Base-by-base conservation (phyloP, 1,140 invertebrate species). In the Apis cerana region DNA sequence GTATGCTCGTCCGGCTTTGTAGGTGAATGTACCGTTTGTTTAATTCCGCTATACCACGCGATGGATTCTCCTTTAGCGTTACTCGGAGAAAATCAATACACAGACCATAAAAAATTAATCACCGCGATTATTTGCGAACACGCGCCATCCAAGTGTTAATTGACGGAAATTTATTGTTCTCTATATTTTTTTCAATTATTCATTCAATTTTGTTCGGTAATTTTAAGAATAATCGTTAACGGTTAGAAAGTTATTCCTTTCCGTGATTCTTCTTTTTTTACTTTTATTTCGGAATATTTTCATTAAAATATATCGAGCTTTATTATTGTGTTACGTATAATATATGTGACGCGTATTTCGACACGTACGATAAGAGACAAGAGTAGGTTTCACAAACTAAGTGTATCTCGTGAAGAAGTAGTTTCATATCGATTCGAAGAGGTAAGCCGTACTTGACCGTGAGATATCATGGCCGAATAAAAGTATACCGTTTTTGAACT, bases 11-110 rank as follows among this genome's bases (percentile, higher is more conserved):
- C 48, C 33, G 50, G 78, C 59, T 80, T 80, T 80, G 59, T 80
- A 80, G 78, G 70, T 75, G 78, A 80, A 75, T 75, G 70, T 75
- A 80, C 78, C 78, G 78, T 80, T 80, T 80, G 59, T 65, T 65
- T 62, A 56, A 74, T 75, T 80, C 70, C 70, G 61, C 33, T 72
- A 62, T n/a, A 62, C n/a, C 70, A 27, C 27, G 23, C 59, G 59
- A 62, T 27, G 59, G 59, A 74, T 62, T 43, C 69, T 11, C 69
- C 59, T 72, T 54, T 27, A 11, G 58, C 59, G 27, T 3, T 71
- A 21, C 67, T 15, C 12, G 59, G 50, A 48, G 69, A 48, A 64
- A 64, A 80, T 80, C 78, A 11, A 80, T 80, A 80, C 58, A 11
- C 1, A 7, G 59, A 17, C 59, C 13, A 74, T 74, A 54, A 64